phyloP scores from a whole-genome alignment of 2,888 invertebrate species.

The Plebejus melissa region DNA sequence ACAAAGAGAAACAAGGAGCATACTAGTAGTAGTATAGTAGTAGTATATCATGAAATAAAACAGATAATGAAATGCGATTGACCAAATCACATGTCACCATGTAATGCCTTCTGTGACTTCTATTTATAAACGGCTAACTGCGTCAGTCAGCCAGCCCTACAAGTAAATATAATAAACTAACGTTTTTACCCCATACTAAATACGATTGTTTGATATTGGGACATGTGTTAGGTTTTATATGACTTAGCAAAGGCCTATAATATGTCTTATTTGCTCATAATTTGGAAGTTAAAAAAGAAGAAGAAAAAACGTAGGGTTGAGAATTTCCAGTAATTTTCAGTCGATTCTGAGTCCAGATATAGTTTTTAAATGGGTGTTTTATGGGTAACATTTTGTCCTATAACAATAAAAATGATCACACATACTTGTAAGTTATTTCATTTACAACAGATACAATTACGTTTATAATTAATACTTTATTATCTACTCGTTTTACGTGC shows the following conservation, averaged over 20 bases:
- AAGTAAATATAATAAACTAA: neutral
- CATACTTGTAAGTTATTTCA: neutral
- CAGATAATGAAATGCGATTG: neutral
- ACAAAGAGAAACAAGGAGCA: too few species aligned
- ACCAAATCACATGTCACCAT: constrained; percentile 11
- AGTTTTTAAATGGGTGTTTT: too few species aligned
- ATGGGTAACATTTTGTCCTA: neutral
- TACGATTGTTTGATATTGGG: neutral
- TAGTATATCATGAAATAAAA: neutral
- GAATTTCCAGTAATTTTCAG: neutral
- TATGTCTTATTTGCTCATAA: neutral
- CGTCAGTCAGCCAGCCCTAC: neutral
- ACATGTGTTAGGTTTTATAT: neutral
- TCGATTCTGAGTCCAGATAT: neutral
- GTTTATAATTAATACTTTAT: neutral
- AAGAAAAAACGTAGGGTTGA: neutral
- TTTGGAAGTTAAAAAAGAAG: neutral
- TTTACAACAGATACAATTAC: neutral
- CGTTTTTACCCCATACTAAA: neutral
- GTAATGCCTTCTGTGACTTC: neutral
- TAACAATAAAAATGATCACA: neutral
- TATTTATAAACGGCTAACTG: constrained; percentile 11
- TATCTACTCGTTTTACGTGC: neutral
- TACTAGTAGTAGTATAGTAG: too few species aligned
- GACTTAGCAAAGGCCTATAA: neutral